These are phyloP conservation scores for Penaeus vannamei DNA, from an alignment of 1,140 invertebrate genomes.

Conservation along the genomic window DNA sequence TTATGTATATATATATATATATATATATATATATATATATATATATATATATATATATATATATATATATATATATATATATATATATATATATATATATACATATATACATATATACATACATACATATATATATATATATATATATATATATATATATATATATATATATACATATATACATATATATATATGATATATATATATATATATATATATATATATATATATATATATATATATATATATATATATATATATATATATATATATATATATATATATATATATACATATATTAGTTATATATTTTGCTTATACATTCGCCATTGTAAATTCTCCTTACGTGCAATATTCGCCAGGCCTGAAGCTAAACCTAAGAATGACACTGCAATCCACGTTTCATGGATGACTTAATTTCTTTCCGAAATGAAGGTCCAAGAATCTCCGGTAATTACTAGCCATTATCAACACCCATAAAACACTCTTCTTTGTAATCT, in stretches of 20 bases:
- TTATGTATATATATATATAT: background rate
- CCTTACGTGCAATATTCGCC: too few species aligned
- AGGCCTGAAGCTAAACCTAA: too few species aligned
- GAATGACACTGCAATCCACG: too few species aligned
- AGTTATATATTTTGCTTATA: too few species aligned
- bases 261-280: background rate
- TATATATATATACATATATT: background rate
- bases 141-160: background rate
- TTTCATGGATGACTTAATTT: too few species aligned
- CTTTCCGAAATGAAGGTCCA: too few species aligned
- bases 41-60: background rate
- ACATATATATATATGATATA: background rate
- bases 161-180: too few species aligned
- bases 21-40: slow-evolving; percentile 12
- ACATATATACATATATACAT: background rate
- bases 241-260: background rate
- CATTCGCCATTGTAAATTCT: too few species aligned
- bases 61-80: background rate
- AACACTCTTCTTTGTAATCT: too few species aligned
- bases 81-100: background rate
- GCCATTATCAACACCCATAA: too few species aligned
- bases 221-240: background rate
- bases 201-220: background rate
- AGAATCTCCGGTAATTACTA: too few species aligned
- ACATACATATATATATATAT: background rate